Evolutionary conservation across 1,140 invertebrate genomes (phyloP).

Genomic region (Manduca sexta): DNA sequence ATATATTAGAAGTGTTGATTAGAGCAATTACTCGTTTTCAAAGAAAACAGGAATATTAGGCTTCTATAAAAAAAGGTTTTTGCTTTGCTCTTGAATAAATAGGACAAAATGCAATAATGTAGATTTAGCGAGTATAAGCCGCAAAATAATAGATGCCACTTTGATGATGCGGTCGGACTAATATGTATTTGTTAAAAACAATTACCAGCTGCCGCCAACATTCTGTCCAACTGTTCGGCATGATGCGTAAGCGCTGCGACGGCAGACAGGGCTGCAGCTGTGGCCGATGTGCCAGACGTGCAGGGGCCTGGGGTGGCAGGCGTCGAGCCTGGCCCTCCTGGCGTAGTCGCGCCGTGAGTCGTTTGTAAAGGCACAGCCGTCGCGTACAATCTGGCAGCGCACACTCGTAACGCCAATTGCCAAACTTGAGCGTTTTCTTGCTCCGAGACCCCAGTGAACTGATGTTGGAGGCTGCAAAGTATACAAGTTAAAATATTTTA

Average conservation of each 20-base stretch:
- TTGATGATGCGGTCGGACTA: too few relatives aligned
- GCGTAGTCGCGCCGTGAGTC: constrained; percentile 17
- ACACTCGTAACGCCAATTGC: constrained; percentile 87
- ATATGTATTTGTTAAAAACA: too few relatives aligned
- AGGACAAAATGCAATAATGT: too few relatives aligned
- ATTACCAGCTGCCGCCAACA: constrained; percentile 6
- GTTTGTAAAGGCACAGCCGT: constrained; percentile 31
- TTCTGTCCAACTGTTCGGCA: constrained; percentile 43
- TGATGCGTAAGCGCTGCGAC: constrained; percentile 60
- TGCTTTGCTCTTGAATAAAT: too few relatives aligned
- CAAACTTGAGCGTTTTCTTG: constrained; percentile 84
- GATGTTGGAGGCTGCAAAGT: constrained; percentile 79
- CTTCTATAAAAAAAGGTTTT: too few relatives aligned
- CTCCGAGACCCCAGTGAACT: constrained; percentile 86
- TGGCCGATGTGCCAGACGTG: neutral
- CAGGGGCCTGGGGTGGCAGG: constrained; percentile 15
- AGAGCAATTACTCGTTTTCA: too few relatives aligned
- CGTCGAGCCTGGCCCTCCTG: too few relatives aligned
- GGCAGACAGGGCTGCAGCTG: constrained; percentile 42
- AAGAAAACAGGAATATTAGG: too few relatives aligned
- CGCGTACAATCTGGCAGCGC: constrained; percentile 84
- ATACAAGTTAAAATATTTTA: too few relatives aligned
- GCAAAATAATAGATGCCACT: too few relatives aligned
- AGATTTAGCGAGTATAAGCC: too few relatives aligned
- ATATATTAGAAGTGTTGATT: too few relatives aligned